phyloP scores from a whole-genome alignment of 2,113 vertebrate species.

The Spilogale gracilis region DNA sequence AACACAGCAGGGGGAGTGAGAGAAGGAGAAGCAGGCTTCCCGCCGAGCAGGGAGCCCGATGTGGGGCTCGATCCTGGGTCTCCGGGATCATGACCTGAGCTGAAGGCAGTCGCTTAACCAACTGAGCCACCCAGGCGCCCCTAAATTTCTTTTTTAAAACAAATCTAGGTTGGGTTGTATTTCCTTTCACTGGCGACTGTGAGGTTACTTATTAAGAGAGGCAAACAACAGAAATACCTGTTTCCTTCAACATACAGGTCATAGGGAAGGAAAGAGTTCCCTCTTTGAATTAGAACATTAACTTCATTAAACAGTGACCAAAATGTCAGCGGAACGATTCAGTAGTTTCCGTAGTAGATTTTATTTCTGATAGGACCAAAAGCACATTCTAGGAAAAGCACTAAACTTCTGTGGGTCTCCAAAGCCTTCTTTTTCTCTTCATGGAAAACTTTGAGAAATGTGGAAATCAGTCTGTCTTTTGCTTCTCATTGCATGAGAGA shows the following conservation, averaged over 20 bases:
- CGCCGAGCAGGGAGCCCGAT: too few species aligned
- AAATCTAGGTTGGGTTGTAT: not conserved
- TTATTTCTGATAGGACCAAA: constrained; percentile 25
- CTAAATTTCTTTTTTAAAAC: not conserved
- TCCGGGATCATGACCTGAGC: too few species aligned
- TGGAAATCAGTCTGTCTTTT: not conserved
- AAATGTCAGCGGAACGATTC: not conserved
- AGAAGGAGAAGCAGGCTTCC: too few species aligned
- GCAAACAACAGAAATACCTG: not conserved
- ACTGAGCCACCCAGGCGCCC: too few species aligned
- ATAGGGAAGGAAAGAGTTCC: not conserved
- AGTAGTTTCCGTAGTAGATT: not conserved
- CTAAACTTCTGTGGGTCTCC: not conserved
- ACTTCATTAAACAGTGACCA: constrained; percentile 43
- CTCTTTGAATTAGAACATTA: not conserved
- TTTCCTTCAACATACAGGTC: not conserved
- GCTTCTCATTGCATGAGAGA: not conserved
- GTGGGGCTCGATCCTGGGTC: too few species aligned
- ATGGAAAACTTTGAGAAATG: not conserved
- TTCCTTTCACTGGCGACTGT: not conserved
- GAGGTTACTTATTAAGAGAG: not conserved
- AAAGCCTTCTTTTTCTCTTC: not conserved
- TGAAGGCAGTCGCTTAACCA: too few species aligned
- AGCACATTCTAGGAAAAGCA: not conserved
- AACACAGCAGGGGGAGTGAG: too few species aligned